Evolutionary conservation across 2,888 invertebrate genomes (phyloP), one percentile per base, ranked within the genome.

Genomic region (Chaetogeoica ovagalla): DNA sequence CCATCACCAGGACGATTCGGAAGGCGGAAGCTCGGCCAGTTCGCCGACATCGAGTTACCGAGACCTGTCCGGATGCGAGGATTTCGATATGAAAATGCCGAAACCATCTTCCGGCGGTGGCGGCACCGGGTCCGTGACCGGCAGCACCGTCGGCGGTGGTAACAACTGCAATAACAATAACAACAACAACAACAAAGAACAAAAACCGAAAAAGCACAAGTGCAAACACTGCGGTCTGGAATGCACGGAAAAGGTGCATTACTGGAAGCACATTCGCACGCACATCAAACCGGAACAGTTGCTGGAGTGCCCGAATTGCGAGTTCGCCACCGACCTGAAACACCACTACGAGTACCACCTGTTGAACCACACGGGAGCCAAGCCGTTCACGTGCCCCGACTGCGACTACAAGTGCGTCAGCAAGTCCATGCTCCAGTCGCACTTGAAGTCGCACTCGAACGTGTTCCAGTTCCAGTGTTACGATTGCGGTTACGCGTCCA

Each of bases 391-490:
- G 86, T 98, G 98, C 87, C 90, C 90, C 83, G 92, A 95, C 85
- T 98, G 98, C 86, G 89, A 90, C 23, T 96, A 96, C 85, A 90
- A 92, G 0, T 98, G 97, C 86, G 97, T 97, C n/a, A 98, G 97
- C 88, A 97, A 97, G 86, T 98, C 98, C 0, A 99, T 99, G 99
- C 89, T 99, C 79, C 98, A 97, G 87, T 97, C 97, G 0, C 99
- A 99, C 86, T 90, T 97, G 85, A 99, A 99, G 86, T 96, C 96
- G 0, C 99, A 99, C 87, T 94, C 94, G 0, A 93, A 92, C 83
- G 89, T 97, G 0, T 97, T 97, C 85, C 96, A 96, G 85, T 98
- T 96, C 86, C 90, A 95, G 59, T 99, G 99, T 86, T 89, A 92
- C 0, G 93, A 97, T 85, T 99, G 99, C 86, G 92, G 92, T 81